phyloP scores from a whole-genome alignment of 2,797 vertebrate genomes.

The Pristis pectinata region DNA sequence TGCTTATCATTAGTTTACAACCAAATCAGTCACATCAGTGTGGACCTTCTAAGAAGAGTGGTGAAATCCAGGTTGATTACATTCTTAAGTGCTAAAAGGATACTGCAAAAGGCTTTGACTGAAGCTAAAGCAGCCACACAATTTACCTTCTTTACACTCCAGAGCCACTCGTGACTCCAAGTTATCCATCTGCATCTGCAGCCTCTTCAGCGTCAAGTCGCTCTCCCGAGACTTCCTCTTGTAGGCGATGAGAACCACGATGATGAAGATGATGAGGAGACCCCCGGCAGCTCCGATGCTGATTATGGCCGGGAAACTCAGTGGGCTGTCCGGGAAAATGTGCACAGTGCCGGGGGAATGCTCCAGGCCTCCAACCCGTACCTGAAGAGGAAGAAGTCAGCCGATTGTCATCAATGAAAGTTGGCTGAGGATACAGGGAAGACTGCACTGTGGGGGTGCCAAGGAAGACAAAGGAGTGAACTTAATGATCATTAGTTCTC shows the following conservation, averaged over 20 bases:
- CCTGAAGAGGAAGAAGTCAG: constrained; percentile 55
- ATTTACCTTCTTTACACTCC: constrained; percentile 93
- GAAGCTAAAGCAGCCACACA: neutral
- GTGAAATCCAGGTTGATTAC: neutral
- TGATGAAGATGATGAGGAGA: constrained; percentile 90
- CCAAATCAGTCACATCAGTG: too few species aligned
- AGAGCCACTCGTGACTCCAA: constrained; percentile 95
- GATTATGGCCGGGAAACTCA: constrained; percentile 88
- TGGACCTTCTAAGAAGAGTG: neutral
- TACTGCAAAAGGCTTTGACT: neutral
- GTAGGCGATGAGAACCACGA: constrained; percentile 92
- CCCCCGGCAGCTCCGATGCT: constrained; percentile 88
- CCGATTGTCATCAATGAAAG: neutral
- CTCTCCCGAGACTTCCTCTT: constrained; percentile 95
- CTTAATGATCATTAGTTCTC: neutral
- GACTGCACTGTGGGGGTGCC: neutral
- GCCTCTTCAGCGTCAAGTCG: constrained; percentile 87
- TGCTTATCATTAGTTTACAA: neutral
- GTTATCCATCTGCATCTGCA: constrained; percentile 99
- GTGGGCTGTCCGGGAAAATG: constrained; percentile 90
- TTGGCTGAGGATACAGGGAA: too few species aligned
- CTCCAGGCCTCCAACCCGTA: constrained; percentile 88
- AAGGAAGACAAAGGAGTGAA: too few species aligned
- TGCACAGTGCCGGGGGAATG: constrained; percentile 93
- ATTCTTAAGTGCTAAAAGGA: neutral